phyloP scores from a whole-genome alignment of 2,888 invertebrate genomes.

The Eulithis testata region DNA sequence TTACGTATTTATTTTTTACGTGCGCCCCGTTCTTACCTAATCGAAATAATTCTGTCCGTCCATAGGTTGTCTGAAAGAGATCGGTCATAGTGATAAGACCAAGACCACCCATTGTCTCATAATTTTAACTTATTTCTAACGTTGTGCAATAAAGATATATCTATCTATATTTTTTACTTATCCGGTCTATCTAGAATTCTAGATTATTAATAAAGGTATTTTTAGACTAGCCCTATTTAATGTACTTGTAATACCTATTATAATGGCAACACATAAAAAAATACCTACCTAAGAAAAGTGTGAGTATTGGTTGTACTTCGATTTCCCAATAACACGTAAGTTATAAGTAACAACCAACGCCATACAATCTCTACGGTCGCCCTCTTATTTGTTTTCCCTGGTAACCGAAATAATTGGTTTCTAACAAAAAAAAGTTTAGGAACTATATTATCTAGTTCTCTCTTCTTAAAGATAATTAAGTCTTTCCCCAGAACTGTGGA shows the following conservation, averaged over 20 bases:
- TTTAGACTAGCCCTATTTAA: too few relatives aligned
- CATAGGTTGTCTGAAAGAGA: too few relatives aligned
- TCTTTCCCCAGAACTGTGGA: not conserved
- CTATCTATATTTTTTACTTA: too few relatives aligned
- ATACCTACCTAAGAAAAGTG: not conserved
- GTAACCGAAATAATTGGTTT: conserved; percentile 22
- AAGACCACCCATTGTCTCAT: too few relatives aligned
- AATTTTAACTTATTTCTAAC: too few relatives aligned
- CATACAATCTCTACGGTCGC: not conserved
- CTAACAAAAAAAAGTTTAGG: conserved; percentile 19
- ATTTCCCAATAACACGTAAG: conserved; percentile 1
- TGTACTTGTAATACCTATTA: not conserved
- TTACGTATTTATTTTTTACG: too few relatives aligned
- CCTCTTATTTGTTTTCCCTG: conserved; percentile 12
- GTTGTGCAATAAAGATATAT: too few relatives aligned
- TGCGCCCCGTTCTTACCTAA: too few relatives aligned
- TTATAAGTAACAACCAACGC: not conserved
- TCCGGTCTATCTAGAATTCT: too few relatives aligned
- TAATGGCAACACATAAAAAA: not conserved
- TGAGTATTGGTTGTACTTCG: not conserved
- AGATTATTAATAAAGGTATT: too few relatives aligned
- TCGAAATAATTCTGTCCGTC: too few relatives aligned
- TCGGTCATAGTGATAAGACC: too few relatives aligned
- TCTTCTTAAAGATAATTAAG: conserved; percentile 14
- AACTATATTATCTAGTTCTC: not conserved